phyloP scores from a whole-genome alignment of 2,888 invertebrate genomes.

The Lasioglossum leucozonium region DNA sequence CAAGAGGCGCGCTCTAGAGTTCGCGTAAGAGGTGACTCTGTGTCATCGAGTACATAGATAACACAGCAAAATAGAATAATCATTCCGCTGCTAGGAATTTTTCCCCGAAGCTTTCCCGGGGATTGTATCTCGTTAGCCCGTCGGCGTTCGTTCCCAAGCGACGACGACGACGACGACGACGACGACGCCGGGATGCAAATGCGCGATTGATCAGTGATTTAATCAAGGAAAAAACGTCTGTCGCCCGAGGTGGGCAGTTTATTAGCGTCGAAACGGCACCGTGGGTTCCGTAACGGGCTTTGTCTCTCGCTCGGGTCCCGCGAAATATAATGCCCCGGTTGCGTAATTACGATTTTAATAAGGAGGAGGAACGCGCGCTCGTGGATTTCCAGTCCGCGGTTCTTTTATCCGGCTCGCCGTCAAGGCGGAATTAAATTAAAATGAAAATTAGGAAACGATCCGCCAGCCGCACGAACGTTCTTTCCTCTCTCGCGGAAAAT shows the following conservation, averaged over 20 bases:
- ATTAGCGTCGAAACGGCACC: slow-evolving; percentile 18
- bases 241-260: slow-evolving; percentile 40
- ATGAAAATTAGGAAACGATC: slow-evolving; percentile 9
- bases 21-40: neutral
- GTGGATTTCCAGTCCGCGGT: neutral
- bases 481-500: neutral
- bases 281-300: slow-evolving; percentile 18
- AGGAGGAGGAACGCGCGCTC: neutral
- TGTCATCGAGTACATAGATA: neutral
- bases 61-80: neutral
- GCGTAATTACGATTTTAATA: slow-evolving; percentile 24
- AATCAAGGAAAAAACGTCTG: slow-evolving; percentile 41
- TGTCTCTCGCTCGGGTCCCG: slow-evolving; percentile 13
- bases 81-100: neutral
- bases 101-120: slow-evolving; percentile 12
- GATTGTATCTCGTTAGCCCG: slow-evolving; percentile 42
- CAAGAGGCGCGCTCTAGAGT: neutral
- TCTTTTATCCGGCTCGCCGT: neutral
- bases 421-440: slow-evolving; percentile 11
- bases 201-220: slow-evolving; percentile 52
- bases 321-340: slow-evolving; percentile 10
- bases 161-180: neutral
- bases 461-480: neutral
- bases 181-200: slow-evolving; percentile 35
- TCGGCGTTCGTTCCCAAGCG: slow-evolving; percentile 27